A percentile compares a stretch with the other conserved stretches of the same genome.
Conservation (phyloP, 1,140 invertebrate species). For the Anoplophora glabripennis region DNA sequence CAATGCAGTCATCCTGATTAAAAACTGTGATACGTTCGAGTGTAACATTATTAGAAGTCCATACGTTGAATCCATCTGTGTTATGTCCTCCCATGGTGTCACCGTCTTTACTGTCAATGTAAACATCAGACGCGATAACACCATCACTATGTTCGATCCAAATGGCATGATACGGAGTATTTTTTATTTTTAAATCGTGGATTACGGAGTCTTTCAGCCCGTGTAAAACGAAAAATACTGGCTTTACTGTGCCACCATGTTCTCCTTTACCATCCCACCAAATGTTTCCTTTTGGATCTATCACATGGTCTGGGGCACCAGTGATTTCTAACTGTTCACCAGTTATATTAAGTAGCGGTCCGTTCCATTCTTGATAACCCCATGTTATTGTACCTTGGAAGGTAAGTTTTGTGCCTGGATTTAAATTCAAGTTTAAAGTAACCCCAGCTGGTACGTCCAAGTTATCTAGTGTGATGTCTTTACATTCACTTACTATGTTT, state of each 20-base stretch:
- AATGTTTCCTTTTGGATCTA: neutral
- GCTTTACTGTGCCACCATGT: neutral
- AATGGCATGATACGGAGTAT: neutral
- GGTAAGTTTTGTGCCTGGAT: conserved; percentile 3
- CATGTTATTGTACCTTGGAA: neutral
- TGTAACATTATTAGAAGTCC: too few relatives aligned
- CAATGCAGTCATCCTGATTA: too few relatives aligned
- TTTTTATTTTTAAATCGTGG: neutral
- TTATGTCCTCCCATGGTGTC: neutral
- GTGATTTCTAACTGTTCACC: neutral
- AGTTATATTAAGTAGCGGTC: neutral
- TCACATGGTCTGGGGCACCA: neutral
- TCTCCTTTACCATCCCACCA: conserved; percentile 2
- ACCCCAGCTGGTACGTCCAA: neutral
- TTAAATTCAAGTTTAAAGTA: neutral
- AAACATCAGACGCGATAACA: neutral
- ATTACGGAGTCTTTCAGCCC: neutral
- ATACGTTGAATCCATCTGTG: too few relatives aligned
- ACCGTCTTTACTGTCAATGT: neutral
- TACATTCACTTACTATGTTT: neutral
- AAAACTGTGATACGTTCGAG: too few relatives aligned
- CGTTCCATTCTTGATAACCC: conserved; percentile 4
- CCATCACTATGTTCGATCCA: neutral
- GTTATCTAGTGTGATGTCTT: neutral
- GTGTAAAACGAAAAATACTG: neutral